A percentile compares a stretch with the other conserved stretches of the same genome.
Evolutionary conservation across 2,888 invertebrate species (phyloP).

Genomic region (Hyposoter didymator): DNA sequence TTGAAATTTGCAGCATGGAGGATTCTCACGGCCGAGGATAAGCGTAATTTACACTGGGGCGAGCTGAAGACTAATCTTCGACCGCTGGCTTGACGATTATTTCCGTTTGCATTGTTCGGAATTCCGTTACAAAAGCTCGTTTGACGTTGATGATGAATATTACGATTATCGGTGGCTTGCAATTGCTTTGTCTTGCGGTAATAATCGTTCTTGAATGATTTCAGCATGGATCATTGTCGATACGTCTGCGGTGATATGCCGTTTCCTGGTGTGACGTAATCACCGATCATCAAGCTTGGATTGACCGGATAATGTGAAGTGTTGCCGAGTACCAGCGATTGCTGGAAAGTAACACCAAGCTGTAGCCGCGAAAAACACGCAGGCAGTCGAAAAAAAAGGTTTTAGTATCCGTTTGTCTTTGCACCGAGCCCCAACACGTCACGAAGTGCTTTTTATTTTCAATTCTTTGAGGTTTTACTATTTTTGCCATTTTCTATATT

Average conservation of each 20-base stretch:
- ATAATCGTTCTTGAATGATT: slow-evolving; percentile 75
- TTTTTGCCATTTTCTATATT: slow-evolving; percentile 6
- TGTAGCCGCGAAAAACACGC: slow-evolving; percentile 82
- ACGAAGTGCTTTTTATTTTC: slow-evolving; percentile 43
- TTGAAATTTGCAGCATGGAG: slow-evolving; percentile 73
- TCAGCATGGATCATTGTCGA: slow-evolving; percentile 82
- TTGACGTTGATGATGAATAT: slow-evolving; percentile 64
- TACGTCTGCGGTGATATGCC: slow-evolving; percentile 83
- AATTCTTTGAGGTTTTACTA: background rate
- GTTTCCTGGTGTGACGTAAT: slow-evolving; percentile 88
- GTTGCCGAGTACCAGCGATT: slow-evolving; percentile 87
- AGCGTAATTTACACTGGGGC: slow-evolving; percentile 76
- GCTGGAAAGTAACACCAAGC: slow-evolving; percentile 84
- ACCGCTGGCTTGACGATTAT: slow-evolving; percentile 70
- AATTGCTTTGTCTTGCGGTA: slow-evolving; percentile 76
- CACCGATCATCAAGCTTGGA: slow-evolving; percentile 91
- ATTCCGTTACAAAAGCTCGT: slow-evolving; percentile 48
- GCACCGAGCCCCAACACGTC: slow-evolving; percentile 49
- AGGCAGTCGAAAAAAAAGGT: slow-evolving; percentile 73
- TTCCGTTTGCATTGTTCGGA: slow-evolving; percentile 50
- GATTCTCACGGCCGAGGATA: slow-evolving; percentile 77
- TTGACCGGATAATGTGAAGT: slow-evolving; percentile 88
- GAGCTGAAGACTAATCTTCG: slow-evolving; percentile 78
- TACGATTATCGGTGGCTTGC: slow-evolving; percentile 67
- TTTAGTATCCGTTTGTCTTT: slow-evolving; percentile 78